Base-by-base conservation (phyloP, 2,888 invertebrate genomes). In the Tetranychus truncatus region DNA sequence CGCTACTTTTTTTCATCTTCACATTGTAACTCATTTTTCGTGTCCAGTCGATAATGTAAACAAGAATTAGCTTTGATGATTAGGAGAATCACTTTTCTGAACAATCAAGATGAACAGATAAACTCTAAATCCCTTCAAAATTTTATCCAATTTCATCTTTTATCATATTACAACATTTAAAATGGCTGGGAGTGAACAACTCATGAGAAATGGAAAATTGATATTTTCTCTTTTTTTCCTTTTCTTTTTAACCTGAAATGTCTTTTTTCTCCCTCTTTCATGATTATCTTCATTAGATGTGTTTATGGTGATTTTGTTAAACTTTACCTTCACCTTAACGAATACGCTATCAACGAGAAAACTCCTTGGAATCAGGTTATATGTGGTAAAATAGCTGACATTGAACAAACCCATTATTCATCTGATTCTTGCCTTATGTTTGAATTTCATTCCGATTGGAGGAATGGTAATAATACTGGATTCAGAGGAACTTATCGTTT, bases 401-500 rank as follows among this genome's bases (percentile, higher is more conserved):
- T 88, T 72, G 89, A 90, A 46, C 87, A 87, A 77, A 87, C 88
- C 15, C 84, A 90, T 75, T 91, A 89, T 85, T 90, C 90, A 21
- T 89, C 89, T 15, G 88, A 89, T 45, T 87, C 89, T 1, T 88
- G 87, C 3, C 84, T 91, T 46, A 87, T 91, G 46, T 84, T 91
- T 78, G 90, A 91, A 83, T 88, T 91, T 81, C 90, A 91, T 81
- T 84, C 85, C 6, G 83, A 84, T 77, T 85, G 86, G 45, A 85
- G 85, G 73, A 80, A 85, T 34, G 84, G 84, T 76, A 80, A 79
- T 74, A 78, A 78, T 69, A 87, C 88, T 2, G 90, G 90, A 75
- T 91, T 91, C 82, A 85, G 87, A 55, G 91, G 90, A 74, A 88
- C 88, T 45, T 91, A 88, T 84, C 87, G 86, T 80, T 90, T 90